These are phyloP conservation scores for Eremobia ochroleuca DNA, from an alignment of 2,888 invertebrate species.

Conservation along the genomic window DNA sequence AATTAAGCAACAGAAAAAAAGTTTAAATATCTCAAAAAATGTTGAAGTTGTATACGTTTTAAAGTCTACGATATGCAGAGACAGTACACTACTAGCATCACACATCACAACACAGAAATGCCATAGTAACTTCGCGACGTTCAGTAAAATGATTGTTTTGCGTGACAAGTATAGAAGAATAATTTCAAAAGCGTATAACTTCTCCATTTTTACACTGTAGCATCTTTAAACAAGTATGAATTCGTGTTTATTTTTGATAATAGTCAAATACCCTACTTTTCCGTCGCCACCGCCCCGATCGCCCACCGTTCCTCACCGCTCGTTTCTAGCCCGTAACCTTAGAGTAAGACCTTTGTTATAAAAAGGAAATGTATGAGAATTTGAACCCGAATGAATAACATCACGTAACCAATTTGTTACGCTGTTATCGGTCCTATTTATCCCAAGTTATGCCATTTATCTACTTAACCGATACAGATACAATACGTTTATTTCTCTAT, in stretches of 20 bases:
- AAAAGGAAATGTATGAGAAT: constrained; percentile 17
- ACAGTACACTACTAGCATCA: background rate
- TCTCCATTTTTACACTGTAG: background rate
- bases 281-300: no score
- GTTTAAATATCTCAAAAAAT: background rate
- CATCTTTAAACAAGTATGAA: background rate
- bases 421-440: constrained; percentile 28
- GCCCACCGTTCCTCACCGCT: background rate
- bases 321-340: background rate
- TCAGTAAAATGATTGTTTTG: no score
- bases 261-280: background rate
- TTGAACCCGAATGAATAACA: constrained; percentile 29
- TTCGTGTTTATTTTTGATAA: background rate
- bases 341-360: constrained; percentile 16
- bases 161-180: no score
- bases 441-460: constrained; percentile 32
- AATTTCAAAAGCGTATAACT: background rate
- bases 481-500: constrained; percentile 1
- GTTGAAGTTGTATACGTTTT: background rate
- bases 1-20: background rate
- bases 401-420: constrained; percentile 45
- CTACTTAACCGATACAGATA: constrained; percentile 13
- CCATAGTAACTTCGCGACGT: background rate
- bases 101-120: background rate
- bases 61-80: background rate